These are phyloP conservation scores for Kradibia gibbosae DNA, from an alignment of 1,140 invertebrate species.

Conservation along the genomic window DNA sequence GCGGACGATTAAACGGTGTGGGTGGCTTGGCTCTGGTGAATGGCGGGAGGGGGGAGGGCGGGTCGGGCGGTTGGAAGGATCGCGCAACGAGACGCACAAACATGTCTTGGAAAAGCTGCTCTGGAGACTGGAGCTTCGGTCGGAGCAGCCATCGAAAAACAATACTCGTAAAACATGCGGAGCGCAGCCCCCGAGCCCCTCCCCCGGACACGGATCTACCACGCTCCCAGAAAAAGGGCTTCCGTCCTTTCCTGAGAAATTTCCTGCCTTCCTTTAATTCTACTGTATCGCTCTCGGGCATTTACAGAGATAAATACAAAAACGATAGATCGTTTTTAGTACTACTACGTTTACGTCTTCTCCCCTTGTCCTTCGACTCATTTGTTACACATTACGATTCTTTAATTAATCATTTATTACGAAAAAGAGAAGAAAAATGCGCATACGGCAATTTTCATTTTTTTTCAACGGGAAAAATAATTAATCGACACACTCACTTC, in stretches of 20 bases:
- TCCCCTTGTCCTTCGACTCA: not conserved
- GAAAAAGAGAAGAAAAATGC: too few species aligned
- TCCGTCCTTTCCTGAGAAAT: not conserved
- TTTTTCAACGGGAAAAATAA: too few species aligned
- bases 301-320: slow-evolving; percentile 18
- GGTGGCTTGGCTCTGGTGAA: too few species aligned
- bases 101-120: not conserved
- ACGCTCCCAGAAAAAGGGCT: not conserved
- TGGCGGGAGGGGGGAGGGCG: not conserved
- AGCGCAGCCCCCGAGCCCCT: not conserved
- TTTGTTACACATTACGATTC: slow-evolving; percentile 15
- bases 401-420: too few species aligned
- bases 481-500: too few species aligned
- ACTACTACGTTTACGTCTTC: not conserved
- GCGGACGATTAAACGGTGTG: not conserved
- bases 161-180: slow-evolving; percentile 20
- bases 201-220: not conserved
- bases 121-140: not conserved
- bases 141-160: slow-evolving; percentile 1
- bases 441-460: too few species aligned
- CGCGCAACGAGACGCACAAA: not conserved
- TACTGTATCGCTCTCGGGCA: not conserved
- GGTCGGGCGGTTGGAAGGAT: too few species aligned
- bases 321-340: slow-evolving; percentile 7
- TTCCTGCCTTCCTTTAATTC: not conserved